Evolutionary conservation across 2,113 vertebrate genomes (phyloP).

Genomic region (Setophaga petechia): DNA sequence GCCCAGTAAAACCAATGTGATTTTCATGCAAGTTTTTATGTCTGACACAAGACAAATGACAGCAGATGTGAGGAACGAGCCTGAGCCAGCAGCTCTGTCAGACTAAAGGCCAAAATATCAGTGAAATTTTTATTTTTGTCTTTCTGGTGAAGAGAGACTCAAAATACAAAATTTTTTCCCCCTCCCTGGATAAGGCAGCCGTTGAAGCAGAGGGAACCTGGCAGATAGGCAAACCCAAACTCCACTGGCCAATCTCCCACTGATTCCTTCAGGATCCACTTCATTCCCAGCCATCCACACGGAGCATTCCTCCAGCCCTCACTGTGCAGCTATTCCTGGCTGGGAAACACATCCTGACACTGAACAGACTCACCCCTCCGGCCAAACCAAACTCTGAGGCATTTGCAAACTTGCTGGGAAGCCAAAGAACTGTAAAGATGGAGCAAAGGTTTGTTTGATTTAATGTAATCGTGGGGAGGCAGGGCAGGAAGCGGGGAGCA

Average conservation of each 20-base stretch:
- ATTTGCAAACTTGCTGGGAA: neutral
- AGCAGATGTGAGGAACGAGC: neutral
- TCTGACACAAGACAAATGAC: neutral
- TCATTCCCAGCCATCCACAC: neutral
- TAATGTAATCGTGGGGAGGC: neutral
- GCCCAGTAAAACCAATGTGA: neutral
- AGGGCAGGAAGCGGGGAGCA: neutral
- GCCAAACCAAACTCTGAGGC: constrained; percentile 17
- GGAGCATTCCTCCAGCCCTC: neutral
- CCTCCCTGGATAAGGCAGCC: neutral
- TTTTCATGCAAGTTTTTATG: neutral
- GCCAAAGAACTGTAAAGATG: constrained; percentile 26
- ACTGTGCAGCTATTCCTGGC: neutral
- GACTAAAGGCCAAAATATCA: neutral
- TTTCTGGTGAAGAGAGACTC: neutral
- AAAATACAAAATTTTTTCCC: neutral
- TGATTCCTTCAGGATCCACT: accelerated
- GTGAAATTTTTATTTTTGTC: neutral
- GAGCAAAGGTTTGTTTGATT: constrained; percentile 47
- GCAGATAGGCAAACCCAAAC: neutral
- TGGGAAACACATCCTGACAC: constrained; percentile 6
- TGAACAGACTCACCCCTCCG: neutral
- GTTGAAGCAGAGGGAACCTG: neutral
- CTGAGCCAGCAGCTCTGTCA: neutral
- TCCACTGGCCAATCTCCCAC: neutral